Evolutionary conservation across 1,140 invertebrate species (phyloP).

Genomic region (Achatina immaculata): DNA sequence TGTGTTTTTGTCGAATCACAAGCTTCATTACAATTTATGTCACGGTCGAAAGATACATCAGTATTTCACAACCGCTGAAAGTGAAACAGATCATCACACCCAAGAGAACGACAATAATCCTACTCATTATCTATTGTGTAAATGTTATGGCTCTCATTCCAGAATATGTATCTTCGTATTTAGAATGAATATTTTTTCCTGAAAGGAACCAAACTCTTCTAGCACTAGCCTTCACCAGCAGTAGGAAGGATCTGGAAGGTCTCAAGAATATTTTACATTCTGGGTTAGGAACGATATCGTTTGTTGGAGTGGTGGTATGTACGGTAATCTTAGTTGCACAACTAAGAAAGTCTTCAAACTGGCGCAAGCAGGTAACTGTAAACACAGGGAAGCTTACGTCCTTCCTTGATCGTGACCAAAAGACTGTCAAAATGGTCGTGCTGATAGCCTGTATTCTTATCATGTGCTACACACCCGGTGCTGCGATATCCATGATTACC

Average conservation of each 20-base stretch:
- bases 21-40: slow-evolving; percentile 17
- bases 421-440: background rate
- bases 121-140: background rate
- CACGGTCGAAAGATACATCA: slow-evolving; percentile 10
- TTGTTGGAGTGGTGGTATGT: background rate
- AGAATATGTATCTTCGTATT: background rate
- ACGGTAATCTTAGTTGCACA: background rate
- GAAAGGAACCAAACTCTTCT: background rate
- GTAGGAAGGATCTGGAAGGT: background rate
- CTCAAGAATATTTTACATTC: background rate
- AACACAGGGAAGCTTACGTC: background rate
- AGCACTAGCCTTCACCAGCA: background rate
- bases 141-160: background rate
- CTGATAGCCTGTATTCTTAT: background rate
- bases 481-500: background rate
- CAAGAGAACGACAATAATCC: background rate
- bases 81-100: slow-evolving; percentile 15
- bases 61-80: background rate
- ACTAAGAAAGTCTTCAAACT: background rate
- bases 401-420: background rate
- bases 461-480: background rate
- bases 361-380: background rate
- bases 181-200: background rate
- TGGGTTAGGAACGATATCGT: background rate
- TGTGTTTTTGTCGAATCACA: background rate